Base-by-base conservation (phyloP, 2,888 invertebrate genomes). In the Eledone cirrhosa region DNA sequence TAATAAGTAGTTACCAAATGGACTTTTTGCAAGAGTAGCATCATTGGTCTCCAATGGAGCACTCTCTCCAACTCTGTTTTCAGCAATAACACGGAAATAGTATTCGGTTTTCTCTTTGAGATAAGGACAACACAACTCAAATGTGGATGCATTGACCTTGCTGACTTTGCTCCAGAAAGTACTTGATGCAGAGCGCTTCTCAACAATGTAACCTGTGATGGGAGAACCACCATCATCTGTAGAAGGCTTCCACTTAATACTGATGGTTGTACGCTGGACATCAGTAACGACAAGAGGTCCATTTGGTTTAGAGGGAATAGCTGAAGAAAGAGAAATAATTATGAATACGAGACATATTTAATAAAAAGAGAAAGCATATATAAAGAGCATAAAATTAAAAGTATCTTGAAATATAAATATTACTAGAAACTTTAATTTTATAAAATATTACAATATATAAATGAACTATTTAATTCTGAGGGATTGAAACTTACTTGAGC, bases 41-140 rank as follows among this genome's bases (percentile, higher is more conserved):
- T 82, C 82, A 2, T 86, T 86, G n/a, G 85, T 82, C 65, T 88
- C 87, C 53, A 88, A 82, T 75, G 96, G 94, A 85, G 96, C 96
- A 53, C 97, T 96, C 78, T 93, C 92, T 8, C 97, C 97, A 78
- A 96, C 93, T 22, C 95, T 94, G 91, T 97, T 97, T 84, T 94
- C 94, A 0, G 97, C 97, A 87, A 94, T 93, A 41, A 97, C 94
- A 82, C 96, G 93, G 92, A 97, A 95, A 92, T 94, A 93, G 89
- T 97, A 97, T 86, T 95, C 94, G 63, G 93, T 92, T 87, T 95
- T 94, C 89, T 95, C 94, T 84, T 94, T 93, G 79, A 97, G 92
- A 89, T 94, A 94, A 0, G 82, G 79, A 11, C 89, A 80, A 22
- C 84, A 83, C 81, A 81, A 86, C 16, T 83, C 82, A 11, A 86